A percentile compares a stretch with the other conserved stretches of the same genome.
phyloP scores from a whole-genome alignment of 2,113 vertebrate genomes.

The Muntiacus reevesi region DNA sequence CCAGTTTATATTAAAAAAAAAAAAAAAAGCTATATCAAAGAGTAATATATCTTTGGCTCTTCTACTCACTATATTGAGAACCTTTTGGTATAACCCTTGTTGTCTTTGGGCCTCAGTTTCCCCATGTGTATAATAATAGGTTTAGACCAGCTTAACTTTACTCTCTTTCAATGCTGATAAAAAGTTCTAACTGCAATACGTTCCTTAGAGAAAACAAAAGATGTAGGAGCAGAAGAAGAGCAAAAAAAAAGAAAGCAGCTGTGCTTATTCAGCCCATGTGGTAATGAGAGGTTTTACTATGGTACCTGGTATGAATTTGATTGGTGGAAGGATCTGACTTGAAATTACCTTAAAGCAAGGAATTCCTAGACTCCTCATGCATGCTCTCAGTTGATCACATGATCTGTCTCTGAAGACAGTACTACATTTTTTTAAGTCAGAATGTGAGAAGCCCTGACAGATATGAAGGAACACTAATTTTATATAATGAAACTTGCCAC shows the following conservation, averaged over 20 bases:
- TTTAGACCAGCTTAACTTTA: not conserved
- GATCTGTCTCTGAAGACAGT: not conserved
- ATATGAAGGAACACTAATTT: conserved; percentile 4
- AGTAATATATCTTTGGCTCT: not conserved
- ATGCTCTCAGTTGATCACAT: not conserved
- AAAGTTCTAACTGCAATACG: not conserved
- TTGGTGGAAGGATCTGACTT: not conserved
- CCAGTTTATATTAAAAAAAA: not conserved
- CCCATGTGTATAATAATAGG: not conserved
- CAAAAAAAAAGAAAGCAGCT: not conserved
- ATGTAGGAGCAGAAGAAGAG: not conserved
- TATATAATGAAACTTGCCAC: not conserved
- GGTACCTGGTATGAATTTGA: not conserved
- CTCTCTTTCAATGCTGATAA: not conserved
- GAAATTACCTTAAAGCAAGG: not conserved
- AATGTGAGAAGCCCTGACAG: conserved; percentile 20
- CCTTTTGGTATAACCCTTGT: not conserved
- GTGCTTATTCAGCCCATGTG: not conserved
- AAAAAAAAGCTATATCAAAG: not conserved
- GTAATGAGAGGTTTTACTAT: not conserved
- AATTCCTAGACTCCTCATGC: not conserved
- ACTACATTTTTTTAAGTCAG: not conserved
- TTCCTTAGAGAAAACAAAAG: not conserved
- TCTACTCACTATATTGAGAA: not conserved
- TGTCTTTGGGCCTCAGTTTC: not conserved